Evolutionary conservation across 2,113 vertebrate genomes (phyloP).

Genomic region (Tretioscincus oriximinensis): DNA sequence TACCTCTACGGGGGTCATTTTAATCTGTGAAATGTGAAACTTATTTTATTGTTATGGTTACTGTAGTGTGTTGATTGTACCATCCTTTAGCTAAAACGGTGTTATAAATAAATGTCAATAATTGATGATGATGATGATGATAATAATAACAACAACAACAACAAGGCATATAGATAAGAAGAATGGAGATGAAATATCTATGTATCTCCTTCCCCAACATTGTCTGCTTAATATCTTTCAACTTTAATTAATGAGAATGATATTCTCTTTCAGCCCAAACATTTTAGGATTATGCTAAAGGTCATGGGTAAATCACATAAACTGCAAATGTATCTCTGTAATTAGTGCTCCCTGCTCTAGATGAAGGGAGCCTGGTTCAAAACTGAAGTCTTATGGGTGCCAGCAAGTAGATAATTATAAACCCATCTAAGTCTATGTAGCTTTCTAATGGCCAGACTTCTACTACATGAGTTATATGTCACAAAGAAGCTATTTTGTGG

Average conservation of each 20-base stretch:
- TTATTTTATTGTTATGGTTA: too few relatives aligned
- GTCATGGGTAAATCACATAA: conserved; percentile 64
- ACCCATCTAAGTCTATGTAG: conserved; percentile 50
- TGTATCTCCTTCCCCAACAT: conserved; percentile 37
- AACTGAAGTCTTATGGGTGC: conserved; percentile 50
- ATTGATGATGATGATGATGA: too few relatives aligned
- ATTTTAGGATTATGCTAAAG: conserved; percentile 71
- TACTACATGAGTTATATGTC: not conserved
- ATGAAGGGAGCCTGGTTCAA: conserved; percentile 59
- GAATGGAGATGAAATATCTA: conserved; percentile 56
- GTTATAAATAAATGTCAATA: too few relatives aligned
- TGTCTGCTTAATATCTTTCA: conserved; percentile 55
- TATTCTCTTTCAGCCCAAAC: conserved; percentile 70
- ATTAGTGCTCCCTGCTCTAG: conserved; percentile 58
- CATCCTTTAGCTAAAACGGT: too few relatives aligned
- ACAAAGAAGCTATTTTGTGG: not conserved
- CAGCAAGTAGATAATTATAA: conserved; percentile 64
- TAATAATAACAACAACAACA: too few relatives aligned
- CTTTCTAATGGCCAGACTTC: conserved; percentile 42
- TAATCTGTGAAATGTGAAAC: too few relatives aligned
- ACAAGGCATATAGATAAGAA: conserved; percentile 55
- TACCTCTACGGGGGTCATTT: too few relatives aligned
- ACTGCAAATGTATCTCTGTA: conserved; percentile 62
- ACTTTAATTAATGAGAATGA: conserved; percentile 69
- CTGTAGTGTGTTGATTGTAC: too few relatives aligned